Conservation (phyloP, 1,140 invertebrate genomes). For the Palaemon carinicauda region DNA sequence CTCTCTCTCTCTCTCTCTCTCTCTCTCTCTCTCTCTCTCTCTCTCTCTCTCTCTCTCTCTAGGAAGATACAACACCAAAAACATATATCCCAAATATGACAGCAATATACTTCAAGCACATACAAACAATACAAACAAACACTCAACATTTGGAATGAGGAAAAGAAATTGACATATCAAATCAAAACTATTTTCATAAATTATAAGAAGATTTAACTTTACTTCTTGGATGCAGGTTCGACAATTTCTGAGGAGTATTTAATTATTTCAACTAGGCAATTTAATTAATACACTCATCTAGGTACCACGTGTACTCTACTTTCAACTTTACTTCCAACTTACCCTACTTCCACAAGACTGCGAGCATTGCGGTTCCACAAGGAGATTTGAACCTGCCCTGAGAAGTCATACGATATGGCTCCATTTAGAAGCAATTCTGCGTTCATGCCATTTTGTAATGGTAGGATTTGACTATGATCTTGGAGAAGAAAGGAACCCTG, state of each 20-base stretch:
- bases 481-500: conserved; percentile 78
- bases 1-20: no score
- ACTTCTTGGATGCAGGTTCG: no score
- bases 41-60: no score
- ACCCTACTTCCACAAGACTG: conserved; percentile 80
- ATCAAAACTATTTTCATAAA: background rate
- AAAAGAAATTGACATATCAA: no score
- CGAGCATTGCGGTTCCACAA: conserved; percentile 88
- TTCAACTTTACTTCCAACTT: conserved; percentile 63
- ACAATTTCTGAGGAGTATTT: no score
- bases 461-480: conserved; percentile 76
- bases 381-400: conserved; percentile 84
- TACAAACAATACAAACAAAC: no score
- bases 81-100: no score
- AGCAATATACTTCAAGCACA: no score
- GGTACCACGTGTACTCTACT: background rate
- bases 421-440: conserved; percentile 76
- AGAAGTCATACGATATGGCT: conserved; percentile 81
- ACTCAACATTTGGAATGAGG: no score
- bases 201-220: background rate
- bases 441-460: conserved; percentile 78
- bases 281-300: background rate
- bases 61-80: no score
- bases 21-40: no score
- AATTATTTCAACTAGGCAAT: background rate